Evolutionary conservation across 2,888 invertebrate species (phyloP).

Genomic region (Protodeltote pygarga): DNA sequence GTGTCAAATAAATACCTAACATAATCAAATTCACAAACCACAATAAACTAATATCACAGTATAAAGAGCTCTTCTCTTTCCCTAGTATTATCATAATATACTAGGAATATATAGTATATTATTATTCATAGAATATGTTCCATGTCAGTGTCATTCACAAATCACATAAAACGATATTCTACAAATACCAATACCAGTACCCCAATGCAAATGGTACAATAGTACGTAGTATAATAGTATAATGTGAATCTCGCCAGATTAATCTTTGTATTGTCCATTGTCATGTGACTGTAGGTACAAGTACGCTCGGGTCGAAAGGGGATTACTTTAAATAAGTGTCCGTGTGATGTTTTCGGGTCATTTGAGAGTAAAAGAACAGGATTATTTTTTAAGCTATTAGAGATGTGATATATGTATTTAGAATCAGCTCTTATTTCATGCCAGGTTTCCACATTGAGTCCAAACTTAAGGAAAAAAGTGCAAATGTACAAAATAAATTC

Average conservation of each 20-base stretch:
- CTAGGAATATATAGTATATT: too few species aligned
- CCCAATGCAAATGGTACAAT: slow-evolving; percentile 35
- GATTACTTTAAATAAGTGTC: slow-evolving; percentile 47
- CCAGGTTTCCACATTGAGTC: too few species aligned
- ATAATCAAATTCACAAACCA: too few species aligned
- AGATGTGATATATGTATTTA: too few species aligned
- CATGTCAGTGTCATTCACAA: background rate
- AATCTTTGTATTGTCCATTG: slow-evolving; percentile 52
- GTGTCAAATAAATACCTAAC: too few species aligned
- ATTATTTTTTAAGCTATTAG: too few species aligned
- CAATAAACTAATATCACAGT: too few species aligned
- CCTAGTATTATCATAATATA: slow-evolving; percentile 2
- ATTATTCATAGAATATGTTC: too few species aligned
- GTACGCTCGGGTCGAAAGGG: slow-evolving; percentile 34
- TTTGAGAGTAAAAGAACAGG: background rate
- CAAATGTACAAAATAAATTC: too few species aligned
- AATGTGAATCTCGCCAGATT: slow-evolving; percentile 63
- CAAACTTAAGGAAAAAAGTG: too few species aligned
- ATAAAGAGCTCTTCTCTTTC: too few species aligned
- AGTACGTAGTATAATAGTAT: slow-evolving; percentile 47
- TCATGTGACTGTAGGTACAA: slow-evolving; percentile 7
- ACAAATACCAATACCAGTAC: slow-evolving; percentile 4
- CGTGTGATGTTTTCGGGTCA: background rate
- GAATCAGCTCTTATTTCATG: too few species aligned
- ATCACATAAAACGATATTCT: slow-evolving; percentile 4